phyloP scores from a whole-genome alignment of 2,113 vertebrate genomes.

The Varanus salvator region DNA sequence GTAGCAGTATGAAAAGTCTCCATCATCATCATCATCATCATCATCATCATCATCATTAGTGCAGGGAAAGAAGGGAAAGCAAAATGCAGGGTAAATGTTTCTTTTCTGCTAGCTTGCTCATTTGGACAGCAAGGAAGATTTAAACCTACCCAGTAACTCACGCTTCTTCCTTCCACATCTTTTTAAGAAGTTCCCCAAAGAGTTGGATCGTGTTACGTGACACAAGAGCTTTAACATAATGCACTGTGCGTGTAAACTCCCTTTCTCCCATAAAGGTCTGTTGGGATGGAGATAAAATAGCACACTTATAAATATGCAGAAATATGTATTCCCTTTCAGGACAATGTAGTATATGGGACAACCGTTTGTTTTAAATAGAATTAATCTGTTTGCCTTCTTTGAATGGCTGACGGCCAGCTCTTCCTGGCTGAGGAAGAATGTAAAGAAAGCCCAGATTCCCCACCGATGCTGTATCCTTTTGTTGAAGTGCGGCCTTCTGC shows the following conservation, averaged over 20 bases:
- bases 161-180: neutral
- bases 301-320: conserved; percentile 22
- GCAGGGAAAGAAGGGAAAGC: neutral
- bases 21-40: neutral
- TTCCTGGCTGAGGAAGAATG: neutral
- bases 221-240: conserved; percentile 1
- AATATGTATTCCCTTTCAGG: conserved; percentile 17
- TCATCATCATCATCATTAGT: too few species aligned
- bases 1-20: neutral
- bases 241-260: neutral
- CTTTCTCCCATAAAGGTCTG: conserved; percentile 23
- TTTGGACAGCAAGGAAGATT: neutral
- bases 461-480: too few species aligned
- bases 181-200: conserved; percentile 39
- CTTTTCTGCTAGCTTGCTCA: neutral
- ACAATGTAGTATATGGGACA: conserved; percentile 17
- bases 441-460: neutral
- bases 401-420: neutral
- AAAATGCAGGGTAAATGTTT: neutral
- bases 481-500: too few species aligned
- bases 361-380: neutral
- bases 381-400: neutral
- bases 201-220: conserved; percentile 26
- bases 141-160: neutral
- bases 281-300: conserved; percentile 26